Evolutionary conservation across 2,888 invertebrate genomes (phyloP).

Genomic region (Agonopterix alstromeriana): DNA sequence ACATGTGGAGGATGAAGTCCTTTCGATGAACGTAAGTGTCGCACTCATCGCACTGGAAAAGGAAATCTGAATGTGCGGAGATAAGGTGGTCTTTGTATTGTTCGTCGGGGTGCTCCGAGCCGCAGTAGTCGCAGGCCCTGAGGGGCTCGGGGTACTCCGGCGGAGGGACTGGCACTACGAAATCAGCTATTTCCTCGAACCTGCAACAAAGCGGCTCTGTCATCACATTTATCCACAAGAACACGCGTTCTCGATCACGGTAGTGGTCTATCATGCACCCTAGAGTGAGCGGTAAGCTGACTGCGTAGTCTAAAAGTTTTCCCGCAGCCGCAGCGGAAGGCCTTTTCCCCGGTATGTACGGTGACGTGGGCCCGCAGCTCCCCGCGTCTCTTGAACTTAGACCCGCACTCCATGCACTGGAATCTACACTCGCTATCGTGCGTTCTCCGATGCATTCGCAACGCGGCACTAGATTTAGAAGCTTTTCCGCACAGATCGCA

Average conservation of each 20-base stretch:
- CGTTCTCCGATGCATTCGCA: conserved; percentile 61
- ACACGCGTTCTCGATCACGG: background rate
- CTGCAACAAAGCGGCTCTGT: conserved; percentile 35
- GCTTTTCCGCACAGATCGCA: conserved; percentile 74
- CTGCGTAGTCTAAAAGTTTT: conserved; percentile 61
- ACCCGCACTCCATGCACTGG: conserved; percentile 68
- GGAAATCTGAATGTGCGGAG: conserved; percentile 33
- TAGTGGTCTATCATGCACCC: conserved; percentile 2
- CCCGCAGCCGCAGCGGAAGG: conserved; percentile 71
- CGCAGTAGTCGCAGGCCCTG: conserved; percentile 31
- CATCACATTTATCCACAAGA: conserved; percentile 5
- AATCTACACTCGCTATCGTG: conserved; percentile 50
- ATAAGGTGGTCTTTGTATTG: conserved; percentile 36
- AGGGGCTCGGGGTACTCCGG: conserved; percentile 5
- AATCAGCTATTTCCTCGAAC: conserved; percentile 14
- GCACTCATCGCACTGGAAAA: conserved; percentile 63
- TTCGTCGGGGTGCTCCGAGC: conserved; percentile 9
- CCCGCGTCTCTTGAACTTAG: conserved; percentile 68
- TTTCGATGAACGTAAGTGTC: conserved; percentile 40
- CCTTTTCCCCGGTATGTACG: conserved; percentile 74
- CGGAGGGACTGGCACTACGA: conserved; percentile 6
- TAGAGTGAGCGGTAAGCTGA: conserved; percentile 37
- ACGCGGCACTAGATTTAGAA: conserved; percentile 68
- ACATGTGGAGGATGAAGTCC: conserved; percentile 52
- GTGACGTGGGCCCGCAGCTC: conserved; percentile 72